Evolutionary conservation across 2,888 invertebrate genomes (phyloP).

Genomic region (Blastobasis adustella): DNA sequence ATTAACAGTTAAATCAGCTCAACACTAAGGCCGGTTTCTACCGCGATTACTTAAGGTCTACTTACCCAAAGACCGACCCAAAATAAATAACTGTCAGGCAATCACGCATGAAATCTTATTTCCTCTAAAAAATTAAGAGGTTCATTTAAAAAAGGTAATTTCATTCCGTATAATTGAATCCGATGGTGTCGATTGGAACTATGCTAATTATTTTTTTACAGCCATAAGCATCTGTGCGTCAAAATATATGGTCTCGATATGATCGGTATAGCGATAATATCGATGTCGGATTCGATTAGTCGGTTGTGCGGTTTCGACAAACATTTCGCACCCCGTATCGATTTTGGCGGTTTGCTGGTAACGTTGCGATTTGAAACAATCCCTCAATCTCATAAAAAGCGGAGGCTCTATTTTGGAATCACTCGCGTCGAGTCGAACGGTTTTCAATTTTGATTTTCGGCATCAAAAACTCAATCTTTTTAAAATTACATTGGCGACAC

Average conservation of each 20-base stretch:
- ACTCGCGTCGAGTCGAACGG: too few relatives aligned
- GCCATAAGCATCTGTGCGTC: background rate
- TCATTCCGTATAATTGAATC: background rate
- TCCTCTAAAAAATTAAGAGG: background rate
- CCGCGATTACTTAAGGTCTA: background rate
- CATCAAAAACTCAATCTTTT: too few relatives aligned
- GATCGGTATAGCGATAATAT: background rate
- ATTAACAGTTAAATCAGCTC: background rate
- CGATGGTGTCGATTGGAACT: conserved; percentile 3
- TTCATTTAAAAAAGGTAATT: background rate
- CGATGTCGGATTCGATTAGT: background rate
- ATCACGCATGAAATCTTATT: background rate
- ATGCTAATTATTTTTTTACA: conserved; percentile 2
- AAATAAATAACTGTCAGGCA: background rate
- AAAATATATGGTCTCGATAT: background rate
- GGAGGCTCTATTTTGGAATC: too few relatives aligned
- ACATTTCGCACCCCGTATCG: too few relatives aligned
- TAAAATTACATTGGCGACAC: too few relatives aligned
- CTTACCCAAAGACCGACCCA: background rate
- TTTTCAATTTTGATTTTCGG: too few relatives aligned
- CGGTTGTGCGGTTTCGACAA: too few relatives aligned
- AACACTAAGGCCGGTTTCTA: background rate
- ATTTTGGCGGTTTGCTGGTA: too few relatives aligned
- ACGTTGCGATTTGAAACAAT: too few relatives aligned
- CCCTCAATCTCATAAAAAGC: too few relatives aligned